Percentiles rank a stretch among this genome's conserved stretches.
phyloP scores from a whole-genome alignment of 2,888 invertebrate genomes.

The Lysandra coridon region DNA sequence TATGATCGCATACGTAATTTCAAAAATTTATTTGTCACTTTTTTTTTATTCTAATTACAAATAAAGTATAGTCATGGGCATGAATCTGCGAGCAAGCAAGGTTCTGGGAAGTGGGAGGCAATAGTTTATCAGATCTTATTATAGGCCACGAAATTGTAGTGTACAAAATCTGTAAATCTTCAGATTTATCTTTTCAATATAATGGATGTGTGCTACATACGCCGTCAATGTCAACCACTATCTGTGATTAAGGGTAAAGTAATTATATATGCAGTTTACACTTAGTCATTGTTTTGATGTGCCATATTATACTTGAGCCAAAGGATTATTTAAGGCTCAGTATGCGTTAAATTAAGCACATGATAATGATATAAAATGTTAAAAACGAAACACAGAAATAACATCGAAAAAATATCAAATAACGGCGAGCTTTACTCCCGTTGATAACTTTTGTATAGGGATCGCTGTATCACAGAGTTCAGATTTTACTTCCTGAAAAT shows the following conservation, averaged over 20 bases:
- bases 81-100: not conserved
- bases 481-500: not conserved
- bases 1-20: not conserved
- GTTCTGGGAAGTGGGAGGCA: not conserved
- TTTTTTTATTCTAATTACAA: no score
- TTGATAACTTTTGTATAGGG: not conserved
- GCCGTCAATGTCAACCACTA: conserved; percentile 21
- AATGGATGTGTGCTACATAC: not conserved
- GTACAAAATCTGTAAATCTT: not conserved
- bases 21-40: no score
- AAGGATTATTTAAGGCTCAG: conserved; percentile 1
- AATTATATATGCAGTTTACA: conserved; percentile 13
- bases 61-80: no score
- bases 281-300: conserved; percentile 8
- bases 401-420: not conserved
- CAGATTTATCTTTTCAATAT: conserved; percentile 3
- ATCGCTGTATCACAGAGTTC: not conserved
- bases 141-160: not conserved
- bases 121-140: no score
- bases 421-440: not conserved
- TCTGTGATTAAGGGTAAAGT: conserved; percentile 18
- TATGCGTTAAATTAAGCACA: not conserved
- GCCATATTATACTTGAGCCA: not conserved
- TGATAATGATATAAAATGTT: not conserved
- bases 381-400: not conserved